These are phyloP conservation scores for Melanogrammus aeglefinus DNA, from an alignment of 2,797 vertebrate genomes.

Conservation along the genomic window DNA sequence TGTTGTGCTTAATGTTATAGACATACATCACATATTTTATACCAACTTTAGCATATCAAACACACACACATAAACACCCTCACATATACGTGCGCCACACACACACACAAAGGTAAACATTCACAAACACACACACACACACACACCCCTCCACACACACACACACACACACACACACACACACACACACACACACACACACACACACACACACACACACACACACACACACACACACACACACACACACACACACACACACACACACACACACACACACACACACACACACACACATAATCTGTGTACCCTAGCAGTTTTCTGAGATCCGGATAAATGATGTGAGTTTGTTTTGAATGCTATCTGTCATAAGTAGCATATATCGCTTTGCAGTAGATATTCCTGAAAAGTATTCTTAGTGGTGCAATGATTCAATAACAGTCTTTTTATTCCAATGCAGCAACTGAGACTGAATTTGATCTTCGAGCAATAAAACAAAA, in stretches of 20 bases:
- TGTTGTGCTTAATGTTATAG: constrained; percentile 50
- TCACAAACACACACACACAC: no score
- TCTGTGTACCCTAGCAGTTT: constrained; percentile 22
- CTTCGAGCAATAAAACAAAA: constrained; percentile 34
- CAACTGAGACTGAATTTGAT: constrained; percentile 35
- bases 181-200: constrained; percentile 7
- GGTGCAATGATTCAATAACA: constrained; percentile 66
- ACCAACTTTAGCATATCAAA: constrained; percentile 12
- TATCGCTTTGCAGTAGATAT: constrained; percentile 29
- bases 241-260: constrained; percentile 14
- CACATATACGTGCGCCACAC: no score
- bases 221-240: constrained; percentile 6
- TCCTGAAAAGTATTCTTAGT: constrained; percentile 42
- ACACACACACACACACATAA: constrained; percentile 14
- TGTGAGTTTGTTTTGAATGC: constrained; percentile 26
- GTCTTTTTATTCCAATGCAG: constrained; percentile 47
- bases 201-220: constrained; percentile 8
- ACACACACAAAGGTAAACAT: no score
- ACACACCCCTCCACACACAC: no score
- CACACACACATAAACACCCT: no score
- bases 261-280: constrained; percentile 5
- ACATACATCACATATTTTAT: constrained; percentile 40
- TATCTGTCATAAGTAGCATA: constrained; percentile 31
- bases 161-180: no score
- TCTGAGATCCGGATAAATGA: constrained; percentile 37